Percentiles rank a stretch among this genome's conserved stretches.
Conservation (phyloP, 92 coral and sea anemone genomes). For the Anthopleura xanthogrammica region DNA sequence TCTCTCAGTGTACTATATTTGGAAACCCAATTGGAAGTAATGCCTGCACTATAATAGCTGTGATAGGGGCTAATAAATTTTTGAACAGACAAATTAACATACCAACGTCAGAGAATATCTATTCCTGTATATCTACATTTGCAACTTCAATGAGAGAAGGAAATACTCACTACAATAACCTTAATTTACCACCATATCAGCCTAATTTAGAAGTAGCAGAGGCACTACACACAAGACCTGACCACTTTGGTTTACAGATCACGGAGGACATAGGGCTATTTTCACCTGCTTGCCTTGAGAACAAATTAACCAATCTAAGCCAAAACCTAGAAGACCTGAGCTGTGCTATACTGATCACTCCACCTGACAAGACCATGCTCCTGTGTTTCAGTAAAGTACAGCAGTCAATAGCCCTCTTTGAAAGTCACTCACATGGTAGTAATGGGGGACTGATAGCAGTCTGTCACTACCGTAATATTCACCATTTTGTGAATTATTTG, state of each 20-base stretch:
- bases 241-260: constrained; percentile 2
- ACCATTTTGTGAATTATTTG: too few species aligned
- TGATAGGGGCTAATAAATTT: constrained; percentile 24
- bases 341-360: constrained; percentile 31
- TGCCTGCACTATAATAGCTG: constrained; percentile 42
- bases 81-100: constrained; percentile 5
- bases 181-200: constrained; percentile 19
- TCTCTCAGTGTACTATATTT: background rate
- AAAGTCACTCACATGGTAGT: constrained; percentile 22
- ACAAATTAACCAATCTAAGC: background rate
- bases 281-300: background rate
- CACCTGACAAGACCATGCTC: constrained; percentile 41
- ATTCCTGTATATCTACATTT: background rate
- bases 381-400: constrained; percentile 4
- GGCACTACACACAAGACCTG: background rate
- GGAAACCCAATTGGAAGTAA: background rate
- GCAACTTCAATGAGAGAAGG: constrained; percentile 13
- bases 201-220: constrained; percentile 42
- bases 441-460: too few species aligned
- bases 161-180: constrained; percentile 19
- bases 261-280: constrained; percentile 28
- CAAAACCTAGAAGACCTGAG: background rate
- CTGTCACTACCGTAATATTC: too few species aligned
- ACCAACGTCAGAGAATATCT: background rate
- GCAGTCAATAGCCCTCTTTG: background rate